These are phyloP conservation scores for Leucophenga montana DNA, from an alignment of 2,888 invertebrate genomes.

Conservation along the genomic window DNA sequence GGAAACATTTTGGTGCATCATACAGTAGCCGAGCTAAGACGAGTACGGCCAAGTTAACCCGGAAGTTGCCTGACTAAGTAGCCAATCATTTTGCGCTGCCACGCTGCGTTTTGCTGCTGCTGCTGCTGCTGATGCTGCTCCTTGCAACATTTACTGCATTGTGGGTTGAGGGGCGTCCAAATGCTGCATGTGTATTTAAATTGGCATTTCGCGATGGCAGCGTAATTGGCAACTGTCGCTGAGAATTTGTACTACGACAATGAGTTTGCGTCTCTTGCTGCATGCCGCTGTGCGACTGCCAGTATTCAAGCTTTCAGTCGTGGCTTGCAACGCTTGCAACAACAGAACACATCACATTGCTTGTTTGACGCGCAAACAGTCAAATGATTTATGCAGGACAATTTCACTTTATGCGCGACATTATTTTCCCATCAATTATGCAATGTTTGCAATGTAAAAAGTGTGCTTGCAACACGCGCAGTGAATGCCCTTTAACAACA, in stretches of 20 bases:
- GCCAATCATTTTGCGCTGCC: conserved; percentile 17
- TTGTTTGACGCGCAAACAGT: conserved; percentile 9
- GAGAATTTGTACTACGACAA: conserved; percentile 15
- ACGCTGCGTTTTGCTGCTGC: too few species aligned
- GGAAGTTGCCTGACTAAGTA: conserved; percentile 12
- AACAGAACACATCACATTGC: not conserved
- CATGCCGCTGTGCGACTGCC: not conserved
- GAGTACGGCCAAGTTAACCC: not conserved
- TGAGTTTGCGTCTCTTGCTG: not conserved
- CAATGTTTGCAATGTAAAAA: not conserved
- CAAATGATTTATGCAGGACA: conserved; percentile 19
- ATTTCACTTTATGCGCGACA: conserved; percentile 21
- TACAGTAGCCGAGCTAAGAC: not conserved
- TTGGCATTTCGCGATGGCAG: conserved; percentile 21
- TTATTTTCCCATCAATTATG: conserved; percentile 12
- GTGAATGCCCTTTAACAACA: too few species aligned
- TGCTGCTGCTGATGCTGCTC: too few species aligned
- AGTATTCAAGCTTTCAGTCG: not conserved
- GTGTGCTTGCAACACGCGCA: conserved; percentile 2
- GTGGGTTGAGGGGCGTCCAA: not conserved
- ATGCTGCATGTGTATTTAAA: conserved; percentile 16
- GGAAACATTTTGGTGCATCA: not conserved
- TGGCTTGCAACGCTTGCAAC: too few species aligned
- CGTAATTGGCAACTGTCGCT: conserved; percentile 22
- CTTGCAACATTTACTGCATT: too few species aligned